Conservation (phyloP, 2,888 invertebrate genomes). For the Caradrina clavipalpis region DNA sequence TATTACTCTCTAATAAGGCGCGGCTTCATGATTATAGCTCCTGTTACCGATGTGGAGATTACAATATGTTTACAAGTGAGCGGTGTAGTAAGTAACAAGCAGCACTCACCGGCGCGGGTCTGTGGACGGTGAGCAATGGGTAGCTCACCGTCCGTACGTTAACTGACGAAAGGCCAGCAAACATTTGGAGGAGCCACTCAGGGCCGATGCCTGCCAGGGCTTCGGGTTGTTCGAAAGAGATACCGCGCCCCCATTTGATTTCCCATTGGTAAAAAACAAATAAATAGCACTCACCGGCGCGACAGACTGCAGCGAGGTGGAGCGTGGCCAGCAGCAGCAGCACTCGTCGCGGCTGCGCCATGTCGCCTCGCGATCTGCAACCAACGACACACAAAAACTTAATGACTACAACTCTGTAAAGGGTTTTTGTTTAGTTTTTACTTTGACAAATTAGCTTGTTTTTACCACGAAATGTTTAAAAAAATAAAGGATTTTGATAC, state of each 20-base stretch:
- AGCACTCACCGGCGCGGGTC: constrained; percentile 77
- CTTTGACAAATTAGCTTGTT: constrained; percentile 2
- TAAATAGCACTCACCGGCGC: constrained; percentile 80
- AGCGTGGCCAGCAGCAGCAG: constrained; percentile 70
- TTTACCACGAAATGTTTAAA: not conserved
- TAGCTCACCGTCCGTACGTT: too few relatives aligned
- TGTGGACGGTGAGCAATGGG: too few relatives aligned
- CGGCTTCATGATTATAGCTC: constrained; percentile 4
- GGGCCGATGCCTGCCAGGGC: too few relatives aligned
- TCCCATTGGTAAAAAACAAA: too few relatives aligned
- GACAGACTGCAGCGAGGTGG: constrained; percentile 65
- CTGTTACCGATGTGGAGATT: not conserved
- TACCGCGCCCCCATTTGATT: too few relatives aligned
- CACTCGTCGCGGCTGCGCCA: constrained; percentile 73
- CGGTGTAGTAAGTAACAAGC: not conserved
- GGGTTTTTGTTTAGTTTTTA: constrained; percentile 2
- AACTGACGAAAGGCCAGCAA: too few relatives aligned
- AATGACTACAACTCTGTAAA: not conserved
- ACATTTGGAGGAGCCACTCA: too few relatives aligned
- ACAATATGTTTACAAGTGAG: not conserved
- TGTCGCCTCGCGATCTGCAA: constrained; percentile 78
- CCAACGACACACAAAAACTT: constrained; percentile 49
- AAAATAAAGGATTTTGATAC: constrained; percentile 6
- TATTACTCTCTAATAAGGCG: constrained; percentile 24
- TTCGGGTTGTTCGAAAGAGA: too few relatives aligned